These are phyloP conservation scores for Synanceia verrucosa DNA, from an alignment of 2,797 vertebrate species.

Conservation along the genomic window DNA sequence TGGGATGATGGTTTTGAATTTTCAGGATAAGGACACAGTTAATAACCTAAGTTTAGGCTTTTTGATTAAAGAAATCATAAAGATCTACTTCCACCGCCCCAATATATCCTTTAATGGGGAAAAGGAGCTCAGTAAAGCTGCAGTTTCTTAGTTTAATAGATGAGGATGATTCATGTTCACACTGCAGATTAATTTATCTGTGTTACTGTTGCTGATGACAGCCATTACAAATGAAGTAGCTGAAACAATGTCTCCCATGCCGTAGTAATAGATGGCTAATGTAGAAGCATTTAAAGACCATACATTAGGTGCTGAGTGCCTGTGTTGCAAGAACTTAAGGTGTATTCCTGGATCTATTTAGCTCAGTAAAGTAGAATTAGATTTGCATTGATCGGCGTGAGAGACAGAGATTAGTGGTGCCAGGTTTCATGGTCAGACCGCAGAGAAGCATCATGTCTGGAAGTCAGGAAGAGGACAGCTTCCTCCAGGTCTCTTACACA, in stretches of 20 bases:
- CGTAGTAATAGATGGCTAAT: conserved; percentile 41
- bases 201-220: conserved; percentile 27
- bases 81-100: neutral
- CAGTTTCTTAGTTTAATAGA: conserved; percentile 24
- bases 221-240: conserved; percentile 40
- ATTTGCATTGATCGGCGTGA: conserved; percentile 70
- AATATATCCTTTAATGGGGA: neutral
- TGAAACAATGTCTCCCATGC: conserved; percentile 17
- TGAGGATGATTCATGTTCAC: conserved; percentile 14
- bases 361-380: conserved; percentile 44
- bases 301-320: conserved; percentile 58
- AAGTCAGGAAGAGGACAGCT: conserved; percentile 27
- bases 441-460: conserved; percentile 48
- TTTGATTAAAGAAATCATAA: conserved; percentile 22
- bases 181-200: conserved; percentile 22
- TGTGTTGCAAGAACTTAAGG: conserved; percentile 32
- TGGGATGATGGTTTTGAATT: neutral
- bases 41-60: neutral
- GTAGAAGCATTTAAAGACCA: conserved; percentile 39
- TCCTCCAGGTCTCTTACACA: conserved; percentile 47
- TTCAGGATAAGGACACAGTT: neutral
- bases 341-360: conserved; percentile 53
- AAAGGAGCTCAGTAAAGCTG: neutral
- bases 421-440: conserved; percentile 47
- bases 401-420: conserved; percentile 31